phyloP scores from a whole-genome alignment of 2,797 vertebrate species.

The Schizopygopsis pylzovi region DNA sequence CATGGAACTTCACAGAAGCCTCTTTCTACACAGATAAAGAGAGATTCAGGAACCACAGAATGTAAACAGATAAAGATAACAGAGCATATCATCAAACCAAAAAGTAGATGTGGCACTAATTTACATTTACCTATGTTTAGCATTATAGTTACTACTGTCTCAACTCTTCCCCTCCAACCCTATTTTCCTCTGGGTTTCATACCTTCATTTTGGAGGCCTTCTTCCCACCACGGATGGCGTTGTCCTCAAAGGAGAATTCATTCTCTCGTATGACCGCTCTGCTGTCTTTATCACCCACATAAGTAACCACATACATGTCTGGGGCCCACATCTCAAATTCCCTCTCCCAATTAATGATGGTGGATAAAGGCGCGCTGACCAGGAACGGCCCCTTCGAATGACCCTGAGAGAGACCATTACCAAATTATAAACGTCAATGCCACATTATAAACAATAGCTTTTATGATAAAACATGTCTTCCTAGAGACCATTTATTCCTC shows the following conservation, averaged over 20 bases:
- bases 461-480: not conserved
- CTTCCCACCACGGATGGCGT: constrained; percentile 95
- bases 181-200: not conserved
- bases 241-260: constrained; percentile 97
- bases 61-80: not conserved
- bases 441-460: not conserved
- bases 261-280: constrained; percentile 97
- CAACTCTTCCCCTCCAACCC: not conserved
- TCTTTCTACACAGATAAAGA: constrained; percentile 87
- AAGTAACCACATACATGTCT: constrained; percentile 98
- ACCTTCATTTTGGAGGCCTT: constrained; percentile 99
- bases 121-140: not conserved
- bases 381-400: constrained; percentile 98
- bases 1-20: constrained; percentile 94
- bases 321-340: constrained; percentile 99
- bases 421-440: not conserved
- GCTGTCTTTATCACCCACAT: constrained; percentile 97
- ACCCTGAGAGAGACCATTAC: constrained; percentile 78
- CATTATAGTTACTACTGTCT: not conserved
- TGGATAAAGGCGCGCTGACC: constrained; percentile 96
- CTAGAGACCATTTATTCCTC: not conserved
- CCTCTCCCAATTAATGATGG: constrained; percentile 99
- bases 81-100: not conserved
- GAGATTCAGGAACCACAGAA: constrained; percentile 59
- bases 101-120: not conserved